Evolutionary conservation across 2,888 invertebrate genomes (phyloP).

Genomic region (Andrena dorsata): DNA sequence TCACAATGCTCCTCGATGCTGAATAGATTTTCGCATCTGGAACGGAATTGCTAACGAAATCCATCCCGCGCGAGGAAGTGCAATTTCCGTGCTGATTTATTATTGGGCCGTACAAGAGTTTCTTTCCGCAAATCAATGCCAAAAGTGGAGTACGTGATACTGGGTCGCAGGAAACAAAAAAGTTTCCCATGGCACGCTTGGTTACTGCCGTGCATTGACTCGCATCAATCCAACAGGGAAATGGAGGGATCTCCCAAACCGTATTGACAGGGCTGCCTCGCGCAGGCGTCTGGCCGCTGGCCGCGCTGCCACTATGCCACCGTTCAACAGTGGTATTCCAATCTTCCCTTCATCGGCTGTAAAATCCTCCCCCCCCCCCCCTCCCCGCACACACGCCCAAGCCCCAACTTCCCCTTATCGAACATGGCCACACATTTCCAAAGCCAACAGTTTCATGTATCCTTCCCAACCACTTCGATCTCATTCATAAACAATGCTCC

Average conservation of each 20-base stretch:
- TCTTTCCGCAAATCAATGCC: slow-evolving; percentile 17
- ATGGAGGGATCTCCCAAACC: slow-evolving; percentile 50
- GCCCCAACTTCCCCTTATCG: not conserved
- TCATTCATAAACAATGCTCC: slow-evolving; percentile 25
- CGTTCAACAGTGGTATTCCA: slow-evolving; percentile 33
- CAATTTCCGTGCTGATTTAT: not conserved
- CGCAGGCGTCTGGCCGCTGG: slow-evolving; percentile 62
- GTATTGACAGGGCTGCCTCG: slow-evolving; percentile 67
- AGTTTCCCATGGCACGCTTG: slow-evolving; percentile 30
- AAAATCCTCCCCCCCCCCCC: slow-evolving; percentile 30
- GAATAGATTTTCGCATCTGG: too few species aligned
- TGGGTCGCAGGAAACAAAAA: slow-evolving; percentile 42
- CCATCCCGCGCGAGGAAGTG: not conserved
- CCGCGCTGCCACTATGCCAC: slow-evolving; percentile 33
- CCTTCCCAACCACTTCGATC: not conserved
- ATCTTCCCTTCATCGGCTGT: not conserved
- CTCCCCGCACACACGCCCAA: not conserved
- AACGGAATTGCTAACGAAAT: too few species aligned
- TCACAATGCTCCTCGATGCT: not conserved
- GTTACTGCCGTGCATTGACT: slow-evolving; percentile 55
- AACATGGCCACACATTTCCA: too few species aligned
- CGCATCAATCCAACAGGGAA: slow-evolving; percentile 48
- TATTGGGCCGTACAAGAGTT: not conserved
- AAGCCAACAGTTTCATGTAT: not conserved
- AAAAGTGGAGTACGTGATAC: slow-evolving; percentile 27